Evolutionary conservation across 2,113 vertebrate genomes (phyloP).

Genomic region (Lycocorax pyrrhopterus): DNA sequence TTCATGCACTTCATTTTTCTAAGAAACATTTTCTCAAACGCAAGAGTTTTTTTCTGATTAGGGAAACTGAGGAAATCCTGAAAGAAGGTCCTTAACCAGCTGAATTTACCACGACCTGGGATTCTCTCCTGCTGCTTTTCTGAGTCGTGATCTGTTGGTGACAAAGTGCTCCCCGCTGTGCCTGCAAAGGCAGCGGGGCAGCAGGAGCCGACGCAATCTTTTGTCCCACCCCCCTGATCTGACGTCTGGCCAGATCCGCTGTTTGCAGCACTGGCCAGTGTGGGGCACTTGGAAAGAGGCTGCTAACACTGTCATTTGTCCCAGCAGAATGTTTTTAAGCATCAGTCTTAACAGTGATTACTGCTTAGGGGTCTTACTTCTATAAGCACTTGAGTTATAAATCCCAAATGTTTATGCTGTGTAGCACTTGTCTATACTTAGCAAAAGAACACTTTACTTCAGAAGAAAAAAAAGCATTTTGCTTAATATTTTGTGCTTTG

Average conservation of each 20-base stretch:
- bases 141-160: background rate
- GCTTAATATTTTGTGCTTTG: background rate
- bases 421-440: background rate
- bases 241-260: fast-evolving
- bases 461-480: background rate
- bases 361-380: background rate
- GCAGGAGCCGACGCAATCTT: fast-evolving
- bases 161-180: fast-evolving
- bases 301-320: background rate
- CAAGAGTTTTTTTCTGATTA: background rate
- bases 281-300: background rate
- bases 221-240: background rate
- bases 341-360: background rate
- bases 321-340: background rate
- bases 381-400: background rate
- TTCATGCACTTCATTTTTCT: background rate
- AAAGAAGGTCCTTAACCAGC: background rate
- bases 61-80: background rate
- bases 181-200: background rate
- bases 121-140: background rate
- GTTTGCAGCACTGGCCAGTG: fast-evolving
- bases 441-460: background rate
- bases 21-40: background rate
- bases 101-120: background rate
- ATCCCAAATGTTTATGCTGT: background rate